Base-by-base conservation (phyloP, 92 coral and sea anemone species). In the Bergia sp. region DNA sequence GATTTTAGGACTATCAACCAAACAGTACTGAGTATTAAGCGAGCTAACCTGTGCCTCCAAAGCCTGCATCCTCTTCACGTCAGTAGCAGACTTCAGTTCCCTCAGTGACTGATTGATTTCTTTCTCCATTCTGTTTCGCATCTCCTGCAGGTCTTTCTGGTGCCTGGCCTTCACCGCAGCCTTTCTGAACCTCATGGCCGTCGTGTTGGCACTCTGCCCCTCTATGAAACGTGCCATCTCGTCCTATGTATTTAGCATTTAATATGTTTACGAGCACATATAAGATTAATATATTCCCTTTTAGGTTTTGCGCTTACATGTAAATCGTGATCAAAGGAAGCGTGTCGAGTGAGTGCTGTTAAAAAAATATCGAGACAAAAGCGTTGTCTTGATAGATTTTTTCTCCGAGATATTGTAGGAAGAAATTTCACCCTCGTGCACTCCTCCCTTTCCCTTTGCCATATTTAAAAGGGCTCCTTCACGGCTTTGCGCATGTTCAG, bases 81-180 rank as follows among this genome's bases (percentile, higher is more conserved):
- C 99, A 13, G 90, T 87, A 38, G 90, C 82, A 82, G 96, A 86
- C 89, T 91, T 94, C 71, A 97, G 90, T 83, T 97, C 98, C 85
- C 93, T 96, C 41, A 97, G 81, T 18, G 99, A 94, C 86, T 97
- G 99, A 76, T 96, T 98, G 37, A 96, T 96, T 84, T 97, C 98
- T 86, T 90, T 94, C 74, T 96, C 98, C 88, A 97, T 93, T 58
- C 93, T 90, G 66, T 76, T 91, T 77, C 89, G 88, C 86, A 94
- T 86, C 16, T 93, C 91, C 6, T 88, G 85, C 87, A 94, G 86
- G 40, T 96, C 95, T 64, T 93, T 82, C 44, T 97, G 91, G 57
- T 97, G 99, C 86, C 95, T 91, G 23, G 98, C 99, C 81, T 96
- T 97, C 86, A 96, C 65, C 16, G 98, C 98, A 29, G 99, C 95